A percentile compares a stretch with the other conserved stretches of the same genome.
Evolutionary conservation across 53 echinoderm and acorn worm genomes (phyloP).

Genomic region (Crossaster papposus): DNA sequence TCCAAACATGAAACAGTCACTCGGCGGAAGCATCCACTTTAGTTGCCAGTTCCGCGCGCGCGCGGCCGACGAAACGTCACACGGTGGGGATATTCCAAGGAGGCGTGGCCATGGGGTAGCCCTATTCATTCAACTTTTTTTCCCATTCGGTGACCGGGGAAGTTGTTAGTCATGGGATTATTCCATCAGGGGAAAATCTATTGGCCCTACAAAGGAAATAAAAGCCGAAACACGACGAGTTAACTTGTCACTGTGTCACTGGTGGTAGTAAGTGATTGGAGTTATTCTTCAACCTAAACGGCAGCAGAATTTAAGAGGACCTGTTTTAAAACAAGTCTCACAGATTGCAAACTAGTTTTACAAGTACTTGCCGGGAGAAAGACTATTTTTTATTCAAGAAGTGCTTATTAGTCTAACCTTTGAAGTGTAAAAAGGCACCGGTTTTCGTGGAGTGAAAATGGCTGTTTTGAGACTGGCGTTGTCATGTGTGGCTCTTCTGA

Average conservation of each 20-base stretch:
- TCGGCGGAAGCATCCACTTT: slow-evolving; percentile 30
- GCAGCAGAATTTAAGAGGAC: neutral
- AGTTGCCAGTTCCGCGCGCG: neutral
- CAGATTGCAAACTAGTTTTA: neutral
- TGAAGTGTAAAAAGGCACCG: neutral
- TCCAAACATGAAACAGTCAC: slow-evolving; percentile 42
- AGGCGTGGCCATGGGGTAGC: slow-evolving; percentile 60
- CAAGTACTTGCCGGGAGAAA: neutral
- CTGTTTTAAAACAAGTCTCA: neutral
- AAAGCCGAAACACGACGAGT: neutral
- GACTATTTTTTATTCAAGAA: neutral
- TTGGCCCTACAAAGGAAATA: neutral
- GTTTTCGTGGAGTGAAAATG: neutral
- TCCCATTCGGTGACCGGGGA: slow-evolving; percentile 29
- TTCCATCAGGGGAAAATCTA: neutral
- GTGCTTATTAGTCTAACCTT: neutral
- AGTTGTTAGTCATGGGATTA: slow-evolving; percentile 32
- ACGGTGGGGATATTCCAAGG: slow-evolving; percentile 13
- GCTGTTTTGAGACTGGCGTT: neutral
- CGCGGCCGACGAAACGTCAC: neutral
- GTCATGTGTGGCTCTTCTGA: neutral
- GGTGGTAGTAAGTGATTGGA: neutral
- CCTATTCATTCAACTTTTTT: neutral
- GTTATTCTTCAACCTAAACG: neutral
- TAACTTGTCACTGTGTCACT: neutral